phyloP scores from a whole-genome alignment of 2,113 vertebrate species.

The Chaenocephalus aceratus region DNA sequence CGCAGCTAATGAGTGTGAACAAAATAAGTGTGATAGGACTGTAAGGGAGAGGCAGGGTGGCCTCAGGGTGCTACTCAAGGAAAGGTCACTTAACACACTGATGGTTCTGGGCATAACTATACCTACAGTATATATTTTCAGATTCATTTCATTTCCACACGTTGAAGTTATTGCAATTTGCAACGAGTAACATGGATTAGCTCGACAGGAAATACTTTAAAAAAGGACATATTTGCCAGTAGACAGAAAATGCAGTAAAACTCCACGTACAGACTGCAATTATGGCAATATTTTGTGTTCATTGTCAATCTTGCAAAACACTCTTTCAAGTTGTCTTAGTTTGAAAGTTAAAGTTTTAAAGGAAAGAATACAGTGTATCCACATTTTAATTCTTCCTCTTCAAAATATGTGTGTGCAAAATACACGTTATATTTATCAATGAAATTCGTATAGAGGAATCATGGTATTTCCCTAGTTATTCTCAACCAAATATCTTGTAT shows the following conservation, averaged over 20 bases:
- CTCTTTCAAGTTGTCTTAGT: neutral
- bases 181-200: too few species aligned
- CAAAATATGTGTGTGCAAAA: neutral
- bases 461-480: too few species aligned
- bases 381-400: neutral
- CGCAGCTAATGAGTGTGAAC: constrained; percentile 31
- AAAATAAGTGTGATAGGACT: neutral
- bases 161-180: too few species aligned
- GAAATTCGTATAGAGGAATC: too few species aligned
- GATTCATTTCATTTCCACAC: too few species aligned
- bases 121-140: neutral
- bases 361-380: neutral
- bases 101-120: neutral
- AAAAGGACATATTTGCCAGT: too few species aligned
- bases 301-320: neutral
- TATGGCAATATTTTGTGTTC: neutral
- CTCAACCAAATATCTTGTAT: too few species aligned
- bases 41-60: neutral
- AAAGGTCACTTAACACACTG: neutral
- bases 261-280: too few species aligned
- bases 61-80: neutral
- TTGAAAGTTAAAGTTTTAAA: neutral
- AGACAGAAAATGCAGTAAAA: too few species aligned
- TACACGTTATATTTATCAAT: neutral
- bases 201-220: too few species aligned